Conservation (phyloP, 2,113 vertebrate species). For the Albula goreensis region DNA sequence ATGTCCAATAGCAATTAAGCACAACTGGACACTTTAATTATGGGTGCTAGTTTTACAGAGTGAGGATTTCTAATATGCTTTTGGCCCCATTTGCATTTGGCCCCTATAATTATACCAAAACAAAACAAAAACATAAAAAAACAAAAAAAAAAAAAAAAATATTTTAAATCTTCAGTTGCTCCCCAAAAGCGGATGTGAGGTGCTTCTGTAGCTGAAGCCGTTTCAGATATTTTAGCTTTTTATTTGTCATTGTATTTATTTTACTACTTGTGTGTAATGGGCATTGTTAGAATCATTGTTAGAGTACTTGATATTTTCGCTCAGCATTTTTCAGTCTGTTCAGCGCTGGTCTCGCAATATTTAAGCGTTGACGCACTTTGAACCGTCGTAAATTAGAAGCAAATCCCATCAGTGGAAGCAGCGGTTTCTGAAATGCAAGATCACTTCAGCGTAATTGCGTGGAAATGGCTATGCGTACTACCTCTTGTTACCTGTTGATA, state of each 20-base stretch:
- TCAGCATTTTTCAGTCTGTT: constrained; percentile 36
- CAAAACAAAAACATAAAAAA: constrained; percentile 22
- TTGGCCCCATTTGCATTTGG: constrained; percentile 16
- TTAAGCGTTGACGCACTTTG: constrained; percentile 73
- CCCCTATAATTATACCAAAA: constrained; percentile 57
- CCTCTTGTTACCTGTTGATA: constrained; percentile 79
- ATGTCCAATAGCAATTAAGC: constrained; percentile 62
- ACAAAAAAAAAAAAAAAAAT: background rate
- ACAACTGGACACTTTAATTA: constrained; percentile 62
- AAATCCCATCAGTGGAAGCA: constrained; percentile 31
- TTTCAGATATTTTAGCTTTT: constrained; percentile 31
- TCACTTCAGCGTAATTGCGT: constrained; percentile 67
- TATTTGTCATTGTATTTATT: constrained; percentile 41
- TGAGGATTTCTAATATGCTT: constrained; percentile 24
- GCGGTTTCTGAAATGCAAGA: background rate
- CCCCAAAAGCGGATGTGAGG: background rate
- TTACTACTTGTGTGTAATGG: constrained; percentile 59
- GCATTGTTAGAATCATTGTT: constrained; percentile 65
- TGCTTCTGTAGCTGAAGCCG: background rate
- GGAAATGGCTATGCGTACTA: constrained; percentile 75
- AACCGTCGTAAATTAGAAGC: constrained; percentile 52
- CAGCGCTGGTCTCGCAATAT: constrained; percentile 71
- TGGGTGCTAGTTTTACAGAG: constrained; percentile 65
- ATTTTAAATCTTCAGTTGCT: background rate
- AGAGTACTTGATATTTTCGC: constrained; percentile 72